phyloP scores from a whole-genome alignment of 2,888 invertebrate genomes.

The Coelinius sp. region DNA sequence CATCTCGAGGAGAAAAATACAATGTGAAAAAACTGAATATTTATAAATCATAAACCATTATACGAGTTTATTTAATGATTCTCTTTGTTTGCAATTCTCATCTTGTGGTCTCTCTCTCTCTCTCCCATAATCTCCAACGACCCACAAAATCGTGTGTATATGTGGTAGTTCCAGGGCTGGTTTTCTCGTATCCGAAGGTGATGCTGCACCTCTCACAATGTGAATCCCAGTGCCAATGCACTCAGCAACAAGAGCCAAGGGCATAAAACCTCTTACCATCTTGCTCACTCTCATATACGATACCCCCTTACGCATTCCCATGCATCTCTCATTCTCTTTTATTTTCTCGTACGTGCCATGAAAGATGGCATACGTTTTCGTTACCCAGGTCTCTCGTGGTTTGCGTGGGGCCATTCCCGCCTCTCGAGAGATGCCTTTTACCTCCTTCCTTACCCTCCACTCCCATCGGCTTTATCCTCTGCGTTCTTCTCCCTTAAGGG shows the following conservation, averaged over 20 bases:
- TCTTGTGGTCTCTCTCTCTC: not conserved
- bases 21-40: not conserved
- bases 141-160: constrained; percentile 21
- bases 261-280: constrained; percentile 44
- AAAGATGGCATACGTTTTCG: constrained; percentile 13
- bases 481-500: constrained; percentile 32
- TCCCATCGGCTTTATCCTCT: constrained; percentile 15
- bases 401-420: constrained; percentile 37
- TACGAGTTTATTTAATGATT: constrained; percentile 7
- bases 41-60: not conserved
- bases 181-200: not conserved
- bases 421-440: constrained; percentile 29
- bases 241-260: constrained; percentile 64
- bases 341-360: constrained; percentile 25
- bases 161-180: not conserved
- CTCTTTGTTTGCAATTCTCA: constrained; percentile 13
- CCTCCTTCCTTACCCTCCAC: constrained; percentile 13
- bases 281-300: constrained; percentile 8
- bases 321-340: constrained; percentile 20
- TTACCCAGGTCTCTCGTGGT: constrained; percentile 27
- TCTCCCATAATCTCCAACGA: constrained; percentile 14
- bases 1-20: not conserved
- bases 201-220: constrained; percentile 23
- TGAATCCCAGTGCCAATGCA: constrained; percentile 57
- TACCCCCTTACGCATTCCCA: not conserved